These are phyloP conservation scores for Iguana delicatissima DNA, from an alignment of 2,797 vertebrate species.

Conservation along the genomic window DNA sequence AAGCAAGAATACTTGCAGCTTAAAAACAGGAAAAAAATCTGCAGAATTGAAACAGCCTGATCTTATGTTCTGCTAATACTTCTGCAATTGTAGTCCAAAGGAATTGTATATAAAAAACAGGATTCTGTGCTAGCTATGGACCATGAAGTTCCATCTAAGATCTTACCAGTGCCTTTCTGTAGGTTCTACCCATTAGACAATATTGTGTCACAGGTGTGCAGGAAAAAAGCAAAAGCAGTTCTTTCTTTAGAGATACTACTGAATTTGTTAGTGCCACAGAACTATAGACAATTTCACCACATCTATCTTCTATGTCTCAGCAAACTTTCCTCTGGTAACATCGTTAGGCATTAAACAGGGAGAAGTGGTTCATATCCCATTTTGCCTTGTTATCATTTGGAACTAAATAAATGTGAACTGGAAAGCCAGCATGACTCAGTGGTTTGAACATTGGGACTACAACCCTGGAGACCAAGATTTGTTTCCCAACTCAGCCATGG, in stretches of 20 bases:
- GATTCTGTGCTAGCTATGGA: neutral
- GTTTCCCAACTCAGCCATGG: too few relatives aligned
- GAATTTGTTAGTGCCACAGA: slow-evolving; percentile 52
- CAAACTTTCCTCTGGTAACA: slow-evolving; percentile 61
- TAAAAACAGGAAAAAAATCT: neutral
- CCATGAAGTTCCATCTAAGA: neutral
- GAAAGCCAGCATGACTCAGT: too few relatives aligned
- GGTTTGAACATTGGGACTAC: too few relatives aligned
- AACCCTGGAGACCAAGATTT: too few relatives aligned
- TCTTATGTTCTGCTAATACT: too few relatives aligned
- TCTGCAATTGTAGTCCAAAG: neutral
- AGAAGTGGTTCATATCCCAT: slow-evolving; percentile 42
- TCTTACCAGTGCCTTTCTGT: neutral
- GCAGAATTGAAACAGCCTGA: neutral
- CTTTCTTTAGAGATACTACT: too few relatives aligned
- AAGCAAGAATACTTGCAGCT: neutral
- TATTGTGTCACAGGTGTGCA: neutral
- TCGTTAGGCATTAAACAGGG: slow-evolving; percentile 52
- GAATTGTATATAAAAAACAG: neutral
- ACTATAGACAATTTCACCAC: slow-evolving; percentile 39
- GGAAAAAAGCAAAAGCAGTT: neutral
- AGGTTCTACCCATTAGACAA: slow-evolving; percentile 8
- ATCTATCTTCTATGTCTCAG: slow-evolving; percentile 51
- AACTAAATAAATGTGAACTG: too few relatives aligned
- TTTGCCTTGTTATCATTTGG: slow-evolving; percentile 28